A percentile compares a stretch with the other conserved stretches of the same genome.
These are phyloP conservation scores for Campylomormyrus numenius DNA, from an alignment of 2,113 vertebrate species.

Conservation along the genomic window DNA sequence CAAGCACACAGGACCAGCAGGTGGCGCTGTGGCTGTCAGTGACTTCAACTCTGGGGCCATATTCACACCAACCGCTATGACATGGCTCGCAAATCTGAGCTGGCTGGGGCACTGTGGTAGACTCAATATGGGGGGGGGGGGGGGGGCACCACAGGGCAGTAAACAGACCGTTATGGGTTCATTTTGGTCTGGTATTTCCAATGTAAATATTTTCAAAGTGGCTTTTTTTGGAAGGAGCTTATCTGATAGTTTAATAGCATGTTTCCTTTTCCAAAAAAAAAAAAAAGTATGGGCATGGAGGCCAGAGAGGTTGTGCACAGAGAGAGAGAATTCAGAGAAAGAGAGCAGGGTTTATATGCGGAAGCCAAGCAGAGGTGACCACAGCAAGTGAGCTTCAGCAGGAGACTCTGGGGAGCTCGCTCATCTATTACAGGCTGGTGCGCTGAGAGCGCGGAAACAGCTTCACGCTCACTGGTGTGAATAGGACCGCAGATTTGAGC, in stretches of 20 bases:
- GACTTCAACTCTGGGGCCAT: conserved; percentile 8
- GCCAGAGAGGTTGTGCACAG: not conserved
- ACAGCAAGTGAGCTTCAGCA: not conserved
- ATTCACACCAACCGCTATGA: not conserved
- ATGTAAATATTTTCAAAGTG: conserved; percentile 42
- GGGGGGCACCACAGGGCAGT: not conserved
- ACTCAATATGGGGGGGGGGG: not conserved
- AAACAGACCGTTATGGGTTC: not conserved
- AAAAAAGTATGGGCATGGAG: conserved; percentile 14
- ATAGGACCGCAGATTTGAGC: not conserved
- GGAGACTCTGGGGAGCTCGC: not conserved
- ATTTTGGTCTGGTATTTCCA: conserved; percentile 39
- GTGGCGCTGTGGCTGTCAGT: not conserved
- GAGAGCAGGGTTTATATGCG: not conserved
- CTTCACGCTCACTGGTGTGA: not conserved
- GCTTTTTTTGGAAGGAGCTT: conserved; percentile 22
- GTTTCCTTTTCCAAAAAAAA: conserved; percentile 45
- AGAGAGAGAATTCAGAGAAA: not conserved
- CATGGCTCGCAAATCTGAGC: not conserved
- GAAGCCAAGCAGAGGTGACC: not conserved
- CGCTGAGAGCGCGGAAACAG: not conserved
- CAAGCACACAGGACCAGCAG: conserved; percentile 6
- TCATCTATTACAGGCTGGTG: not conserved
- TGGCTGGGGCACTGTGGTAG: not conserved
- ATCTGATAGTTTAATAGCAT: conserved; percentile 45